Conservation (phyloP, 2,113 vertebrate genomes). For the Larimichthys crocea region DNA sequence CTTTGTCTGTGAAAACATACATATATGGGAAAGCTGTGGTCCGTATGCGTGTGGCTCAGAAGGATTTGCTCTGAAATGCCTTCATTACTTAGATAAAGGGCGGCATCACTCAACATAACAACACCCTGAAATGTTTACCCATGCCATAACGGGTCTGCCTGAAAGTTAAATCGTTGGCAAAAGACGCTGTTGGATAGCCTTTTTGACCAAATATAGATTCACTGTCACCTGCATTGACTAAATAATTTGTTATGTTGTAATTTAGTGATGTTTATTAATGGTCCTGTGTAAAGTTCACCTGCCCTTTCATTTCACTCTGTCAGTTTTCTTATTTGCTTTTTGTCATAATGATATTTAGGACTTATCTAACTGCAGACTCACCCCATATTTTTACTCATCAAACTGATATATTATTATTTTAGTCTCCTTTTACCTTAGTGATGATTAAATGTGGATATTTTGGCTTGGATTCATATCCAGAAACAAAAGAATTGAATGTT, state of each 20-base stretch:
- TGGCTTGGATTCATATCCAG: neutral
- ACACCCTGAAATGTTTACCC: neutral
- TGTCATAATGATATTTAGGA: neutral
- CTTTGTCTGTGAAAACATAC: neutral
- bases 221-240: neutral
- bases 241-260: neutral
- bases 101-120: neutral
- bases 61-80: neutral
- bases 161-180: neutral
- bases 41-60: neutral
- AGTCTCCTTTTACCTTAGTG: neutral
- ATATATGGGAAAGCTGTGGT: neutral
- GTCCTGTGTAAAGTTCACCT: neutral
- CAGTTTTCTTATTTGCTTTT: neutral
- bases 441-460: neutral
- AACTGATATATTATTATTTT: neutral
- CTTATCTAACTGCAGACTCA: neutral
- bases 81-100: neutral
- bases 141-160: neutral
- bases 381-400: neutral
- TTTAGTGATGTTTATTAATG: neutral
- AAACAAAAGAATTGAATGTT: neutral
- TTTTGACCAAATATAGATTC: too few species aligned
- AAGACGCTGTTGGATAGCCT: neutral
- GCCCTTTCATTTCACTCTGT: neutral